Evolutionary conservation across 2,888 invertebrate species (phyloP), one percentile per base, ranked within the genome.

Genomic region (Boloria selene): DNA sequence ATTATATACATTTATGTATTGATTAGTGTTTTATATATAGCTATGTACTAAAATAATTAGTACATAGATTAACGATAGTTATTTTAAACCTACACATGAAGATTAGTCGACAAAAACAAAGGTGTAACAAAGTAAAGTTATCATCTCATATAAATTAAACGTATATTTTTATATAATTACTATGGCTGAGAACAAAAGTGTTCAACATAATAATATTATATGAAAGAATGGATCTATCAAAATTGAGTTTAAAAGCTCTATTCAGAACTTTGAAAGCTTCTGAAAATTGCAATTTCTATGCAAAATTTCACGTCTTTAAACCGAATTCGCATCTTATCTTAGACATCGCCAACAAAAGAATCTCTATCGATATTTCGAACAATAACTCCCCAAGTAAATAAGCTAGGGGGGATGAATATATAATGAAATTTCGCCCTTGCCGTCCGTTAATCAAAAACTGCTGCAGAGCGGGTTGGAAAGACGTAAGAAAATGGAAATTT

Each of bases 401-500:
- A 86, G 81, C 78, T 75, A 60, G 76, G 79, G 83, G 86, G 85
- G 87, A 86, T 87, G 90, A 89, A 90, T 90, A 90, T 84, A 87
- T 90, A 90, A 92, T 91, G 89, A 90, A 89, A 90, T 90, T 88
- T 86, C 83, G 82, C 88, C 85, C 84, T 82, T 76, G 82, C 81
- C 85, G 90, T 89, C 90, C 91, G 91, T 90, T 91, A 90, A 90
- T 91, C 91, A 90, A 90, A 91, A 90, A 90, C 84, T 90, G 88
- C 87, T 88, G 90, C 88, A 87, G 86, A 90, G 85, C 81, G 79
- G 84, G 77, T 79, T 79, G 77, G 80, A 90, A 90, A 90, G 88
- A 88, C 90, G 90, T 83, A 90, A 90, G 90, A 90, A 90, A 90
- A 90, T 90, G 90, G 90, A 92, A 92, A 92, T 92, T 91, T 92